Evolutionary conservation across 2,797 vertebrate species (phyloP), one percentile per base, ranked within the genome.

Genomic region (Lacerta bilineata): DNA sequence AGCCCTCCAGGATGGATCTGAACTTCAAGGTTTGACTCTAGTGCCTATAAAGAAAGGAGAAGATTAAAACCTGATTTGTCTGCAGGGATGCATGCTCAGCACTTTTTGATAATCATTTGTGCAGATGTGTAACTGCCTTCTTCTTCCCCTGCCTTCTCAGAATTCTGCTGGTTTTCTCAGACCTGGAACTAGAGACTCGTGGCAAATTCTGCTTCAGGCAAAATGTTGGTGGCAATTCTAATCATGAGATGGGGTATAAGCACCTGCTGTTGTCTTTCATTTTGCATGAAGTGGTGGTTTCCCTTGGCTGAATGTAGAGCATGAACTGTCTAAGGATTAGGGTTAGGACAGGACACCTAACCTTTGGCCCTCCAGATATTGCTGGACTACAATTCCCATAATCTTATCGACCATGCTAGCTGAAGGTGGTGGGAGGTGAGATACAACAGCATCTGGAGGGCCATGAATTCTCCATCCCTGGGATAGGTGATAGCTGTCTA

Each of bases 1-100:
- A 66, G 72, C 36, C 7, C 82, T 72, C 50, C 61, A 89, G 89
- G 83, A 64, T 8, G 2, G 86, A 83, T 11, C 23, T 74, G 85
- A 85, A 90, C 17, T 83, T 33, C 10, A 20, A 10, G 59, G 33
- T 5, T 50, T 15, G 29, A 43, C 4, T 18, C 29, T 46, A 10
- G 41, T 72, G 29, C 29, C 18, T 36, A 46, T 10, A 36, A 77
- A 89, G 41, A 83, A 86, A 84, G 1, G 2, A 3, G 80, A 91
- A 90, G 8, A 4, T 2, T 0, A 59, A 87, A 79, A 71, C 41
- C n/a, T 17, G 33, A 11, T 27, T 66, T 69, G 39, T 74, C 20
- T 66, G 11, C 29, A 85, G 36, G 4, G 27, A 17, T 43, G 9
- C 18, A 11, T 69, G 9, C 61, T 82, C 64, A 68, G 43, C 55